These are phyloP conservation scores for Micrasema longulum DNA, from an alignment of 1,140 invertebrate species.

Conservation along the genomic window DNA sequence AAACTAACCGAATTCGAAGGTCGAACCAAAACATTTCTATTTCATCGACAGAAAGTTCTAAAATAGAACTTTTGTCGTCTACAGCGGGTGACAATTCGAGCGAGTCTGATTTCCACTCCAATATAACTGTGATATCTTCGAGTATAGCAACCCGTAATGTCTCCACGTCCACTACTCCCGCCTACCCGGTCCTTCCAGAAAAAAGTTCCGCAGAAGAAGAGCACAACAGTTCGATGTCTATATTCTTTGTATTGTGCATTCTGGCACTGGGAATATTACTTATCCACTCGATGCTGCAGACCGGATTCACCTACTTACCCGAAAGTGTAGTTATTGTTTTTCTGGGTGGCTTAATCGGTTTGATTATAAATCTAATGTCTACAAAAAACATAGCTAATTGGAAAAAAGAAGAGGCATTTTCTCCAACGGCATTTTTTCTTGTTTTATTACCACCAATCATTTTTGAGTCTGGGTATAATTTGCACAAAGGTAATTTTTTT, in stretches of 20 bases:
- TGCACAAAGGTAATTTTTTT: slow-evolving; percentile 99
- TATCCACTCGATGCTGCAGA: slow-evolving; percentile 94
- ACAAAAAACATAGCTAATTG: slow-evolving; percentile 92
- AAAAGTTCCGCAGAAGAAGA: slow-evolving; percentile 94
- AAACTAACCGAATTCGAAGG: slow-evolving; percentile 33
- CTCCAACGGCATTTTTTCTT: slow-evolving; percentile 96
- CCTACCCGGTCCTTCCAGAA: slow-evolving; percentile 81
- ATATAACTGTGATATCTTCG: slow-evolving; percentile 32
- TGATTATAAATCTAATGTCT: slow-evolving; percentile 91
- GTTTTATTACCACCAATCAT: slow-evolving; percentile 98
- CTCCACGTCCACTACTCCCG: slow-evolving; percentile 70
- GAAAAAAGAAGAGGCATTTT: slow-evolving; percentile 97
- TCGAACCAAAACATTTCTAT: slow-evolving; percentile 31
- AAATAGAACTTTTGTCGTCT: slow-evolving; percentile 18
- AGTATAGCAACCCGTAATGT: slow-evolving; percentile 36
- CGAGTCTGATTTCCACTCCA: slow-evolving; percentile 28
- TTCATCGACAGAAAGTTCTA: slow-evolving; percentile 31
- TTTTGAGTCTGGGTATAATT: slow-evolving; percentile 98
- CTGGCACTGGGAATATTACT: slow-evolving; percentile 92
- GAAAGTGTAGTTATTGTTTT: slow-evolving; percentile 98
- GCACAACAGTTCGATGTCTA: slow-evolving; percentile 95
- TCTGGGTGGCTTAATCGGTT: slow-evolving; percentile 91
- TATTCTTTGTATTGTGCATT: slow-evolving; percentile 96
- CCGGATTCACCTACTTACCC: slow-evolving; percentile 95
- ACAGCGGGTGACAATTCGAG: slow-evolving; percentile 27